Percentiles rank a stretch among this genome's conserved stretches.
phyloP scores from a whole-genome alignment of 2,797 vertebrate species.

The Acanthornis magna region DNA sequence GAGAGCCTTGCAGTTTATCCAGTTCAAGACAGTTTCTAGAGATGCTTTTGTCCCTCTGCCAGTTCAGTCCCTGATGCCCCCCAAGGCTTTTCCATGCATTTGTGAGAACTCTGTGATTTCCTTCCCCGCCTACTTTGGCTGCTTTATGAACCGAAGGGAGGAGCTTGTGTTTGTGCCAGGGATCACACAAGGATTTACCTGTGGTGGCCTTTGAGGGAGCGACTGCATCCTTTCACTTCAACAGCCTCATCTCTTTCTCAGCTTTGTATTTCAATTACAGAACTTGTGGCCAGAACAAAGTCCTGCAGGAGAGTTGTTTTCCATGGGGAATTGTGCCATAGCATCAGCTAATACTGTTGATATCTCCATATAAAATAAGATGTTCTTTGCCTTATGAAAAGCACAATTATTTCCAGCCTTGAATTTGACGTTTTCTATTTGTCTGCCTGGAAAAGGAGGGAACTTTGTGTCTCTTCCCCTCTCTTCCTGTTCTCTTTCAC shows the following conservation, averaged over 20 bases:
- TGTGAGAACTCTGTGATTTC: neutral
- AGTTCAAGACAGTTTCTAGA: neutral
- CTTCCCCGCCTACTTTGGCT: neutral
- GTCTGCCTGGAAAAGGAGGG: neutral
- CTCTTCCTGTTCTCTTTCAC: neutral
- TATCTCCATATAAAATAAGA: neutral
- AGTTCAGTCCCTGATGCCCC: neutral
- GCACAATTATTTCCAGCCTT: neutral
- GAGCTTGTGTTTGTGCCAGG: neutral
- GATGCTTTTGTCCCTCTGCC: neutral
- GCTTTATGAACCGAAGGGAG: neutral
- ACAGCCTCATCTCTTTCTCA: neutral
- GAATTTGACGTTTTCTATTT: neutral
- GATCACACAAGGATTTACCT: neutral
- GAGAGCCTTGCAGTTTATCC: neutral
- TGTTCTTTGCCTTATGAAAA: neutral
- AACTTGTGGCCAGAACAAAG: neutral
- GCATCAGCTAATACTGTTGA: neutral
- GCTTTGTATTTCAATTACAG: neutral
- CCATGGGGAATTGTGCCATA: neutral
- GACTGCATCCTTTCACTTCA: neutral
- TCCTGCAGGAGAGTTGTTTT: neutral
- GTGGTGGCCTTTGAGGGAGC: neutral
- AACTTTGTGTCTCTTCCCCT: neutral
- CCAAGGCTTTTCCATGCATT: neutral